These are phyloP conservation scores for Abramis brama DNA, from an alignment of 2,113 vertebrate species.

Conservation along the genomic window DNA sequence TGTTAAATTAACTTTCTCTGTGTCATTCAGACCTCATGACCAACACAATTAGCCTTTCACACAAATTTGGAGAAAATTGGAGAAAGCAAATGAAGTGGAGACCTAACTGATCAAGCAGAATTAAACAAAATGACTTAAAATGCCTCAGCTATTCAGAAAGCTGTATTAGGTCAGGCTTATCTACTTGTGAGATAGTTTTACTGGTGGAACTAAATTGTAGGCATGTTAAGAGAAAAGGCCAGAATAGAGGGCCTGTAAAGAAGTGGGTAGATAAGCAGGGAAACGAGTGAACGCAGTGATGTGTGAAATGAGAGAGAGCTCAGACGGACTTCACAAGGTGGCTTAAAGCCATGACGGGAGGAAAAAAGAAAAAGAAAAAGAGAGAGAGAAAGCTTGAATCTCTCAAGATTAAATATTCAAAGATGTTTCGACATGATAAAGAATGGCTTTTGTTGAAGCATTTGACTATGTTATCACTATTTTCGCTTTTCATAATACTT, in stretches of 20 bases:
- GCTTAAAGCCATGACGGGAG: background rate
- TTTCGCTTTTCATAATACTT: background rate
- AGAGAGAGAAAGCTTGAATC: constrained; percentile 9
- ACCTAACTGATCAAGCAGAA: background rate
- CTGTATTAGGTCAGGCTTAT: constrained; percentile 35
- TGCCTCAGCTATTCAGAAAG: constrained; percentile 35
- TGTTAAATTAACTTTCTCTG: constrained; percentile 7
- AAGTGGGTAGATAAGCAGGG: constrained; percentile 1
- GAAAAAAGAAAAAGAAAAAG: background rate
- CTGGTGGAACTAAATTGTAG: background rate
- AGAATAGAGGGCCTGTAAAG: constrained; percentile 31
- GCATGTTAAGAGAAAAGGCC: constrained; percentile 35
- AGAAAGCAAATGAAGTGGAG: background rate
- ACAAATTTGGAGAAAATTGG: background rate
- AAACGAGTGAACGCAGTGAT: constrained; percentile 31
- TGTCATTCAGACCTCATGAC: constrained; percentile 17
- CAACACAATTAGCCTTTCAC: constrained; percentile 30
- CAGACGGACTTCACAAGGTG: constrained; percentile 35
- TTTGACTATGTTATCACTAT: background rate
- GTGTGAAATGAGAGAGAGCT: constrained; percentile 40
- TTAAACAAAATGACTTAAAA: constrained; percentile 29
- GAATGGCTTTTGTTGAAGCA: background rate
- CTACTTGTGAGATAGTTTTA: constrained; percentile 10
- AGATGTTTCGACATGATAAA: constrained; percentile 23
- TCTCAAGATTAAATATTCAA: constrained; percentile 3